These are phyloP conservation scores for Eriosoma lanigerum DNA, from an alignment of 1,140 invertebrate species.

Conservation along the genomic window DNA sequence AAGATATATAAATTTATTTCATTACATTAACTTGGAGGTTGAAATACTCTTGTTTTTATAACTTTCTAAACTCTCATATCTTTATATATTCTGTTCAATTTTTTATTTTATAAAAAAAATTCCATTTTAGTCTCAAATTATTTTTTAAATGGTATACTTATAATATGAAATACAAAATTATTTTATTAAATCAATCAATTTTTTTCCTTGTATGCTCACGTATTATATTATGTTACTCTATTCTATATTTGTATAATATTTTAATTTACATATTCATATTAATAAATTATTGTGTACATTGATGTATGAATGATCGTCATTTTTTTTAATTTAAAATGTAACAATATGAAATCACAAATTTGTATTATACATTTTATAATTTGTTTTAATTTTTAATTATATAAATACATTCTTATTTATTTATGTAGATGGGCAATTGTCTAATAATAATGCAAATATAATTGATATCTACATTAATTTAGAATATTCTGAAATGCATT, in stretches of 20 bases:
- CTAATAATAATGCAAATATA: no score
- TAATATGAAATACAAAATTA: no score
- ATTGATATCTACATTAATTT: no score
- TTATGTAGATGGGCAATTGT: no score
- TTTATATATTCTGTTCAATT: neutral
- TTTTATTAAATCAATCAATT: no score
- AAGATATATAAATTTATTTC: slow-evolving; percentile 2
- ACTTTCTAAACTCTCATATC: slow-evolving; percentile 1
- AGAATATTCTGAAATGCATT: no score
- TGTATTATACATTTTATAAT: slow-evolving; percentile 4
- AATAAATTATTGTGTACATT: slow-evolving; percentile 1
- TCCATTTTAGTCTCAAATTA: slow-evolving; percentile 14
- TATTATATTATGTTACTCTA: no score
- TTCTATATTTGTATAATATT: slow-evolving; percentile 14
- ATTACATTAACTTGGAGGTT: neutral
- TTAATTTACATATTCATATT: slow-evolving; percentile 17
- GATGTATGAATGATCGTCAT: neutral
- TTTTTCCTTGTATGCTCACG: no score
- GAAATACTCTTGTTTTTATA: slow-evolving; percentile 14
- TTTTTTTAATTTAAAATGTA: slow-evolving; percentile 4
- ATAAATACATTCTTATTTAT: neutral
- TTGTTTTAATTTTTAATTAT: neutral
- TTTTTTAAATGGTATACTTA: neutral
- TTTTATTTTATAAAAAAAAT: neutral
- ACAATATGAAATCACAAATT: neutral